Percentiles rank a stretch among this genome's conserved stretches.
Conservation (phyloP, 2,888 invertebrate species). For the Antheraea assamensis region DNA sequence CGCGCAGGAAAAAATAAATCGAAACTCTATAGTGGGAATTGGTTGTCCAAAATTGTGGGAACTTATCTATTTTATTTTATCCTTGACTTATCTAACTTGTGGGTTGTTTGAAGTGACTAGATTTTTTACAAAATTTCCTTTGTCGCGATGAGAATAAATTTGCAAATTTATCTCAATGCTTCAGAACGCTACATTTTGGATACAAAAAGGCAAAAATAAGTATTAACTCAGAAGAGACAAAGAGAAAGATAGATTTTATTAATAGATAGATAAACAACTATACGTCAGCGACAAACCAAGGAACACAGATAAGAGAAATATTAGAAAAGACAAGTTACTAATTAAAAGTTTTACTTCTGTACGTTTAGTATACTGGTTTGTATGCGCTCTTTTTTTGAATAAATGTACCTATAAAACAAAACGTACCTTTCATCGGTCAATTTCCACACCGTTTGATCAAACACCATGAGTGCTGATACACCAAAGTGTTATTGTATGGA, state of each 20-base stretch:
- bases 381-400: too few species aligned
- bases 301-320: too few species aligned
- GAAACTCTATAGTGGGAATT: neutral
- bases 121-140: neutral
- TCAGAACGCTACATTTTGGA: neutral
- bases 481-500: too few species aligned
- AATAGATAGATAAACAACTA: too few species aligned
- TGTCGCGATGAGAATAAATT: neutral
- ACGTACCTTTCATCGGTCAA: too few species aligned
- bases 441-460: too few species aligned
- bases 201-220: neutral
- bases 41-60: neutral
- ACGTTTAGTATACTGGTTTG: too few species aligned
- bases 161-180: neutral
- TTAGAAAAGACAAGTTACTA: too few species aligned
- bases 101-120: neutral
- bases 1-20: slow-evolving; percentile 11
- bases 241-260: neutral
- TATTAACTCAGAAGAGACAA: neutral
- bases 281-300: too few species aligned
- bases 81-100: neutral
- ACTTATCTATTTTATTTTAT: neutral
- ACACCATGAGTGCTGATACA: too few species aligned
- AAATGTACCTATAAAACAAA: too few species aligned
- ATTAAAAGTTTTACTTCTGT: too few species aligned